Evolutionary conservation across 2,888 invertebrate species (phyloP), one percentile per base, ranked within the genome.

Genomic region (Helobdella robusta): DNA sequence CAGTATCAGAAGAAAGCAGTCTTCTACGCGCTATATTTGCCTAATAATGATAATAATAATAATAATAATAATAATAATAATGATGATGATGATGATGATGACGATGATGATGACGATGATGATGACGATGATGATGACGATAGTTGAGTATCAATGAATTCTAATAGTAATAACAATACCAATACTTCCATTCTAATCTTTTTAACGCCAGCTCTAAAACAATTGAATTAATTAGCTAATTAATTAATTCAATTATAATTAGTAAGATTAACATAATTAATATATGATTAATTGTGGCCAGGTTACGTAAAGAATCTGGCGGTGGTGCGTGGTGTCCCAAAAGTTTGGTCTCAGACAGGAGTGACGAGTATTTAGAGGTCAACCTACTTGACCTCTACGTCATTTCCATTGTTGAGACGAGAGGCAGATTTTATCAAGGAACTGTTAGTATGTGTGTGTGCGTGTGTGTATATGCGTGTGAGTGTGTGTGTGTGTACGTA

Each of bases 271-370:
- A n/a, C n/a, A n/a, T n/a, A n/a, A n/a, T n/a, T n/a, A n/a, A n/a
- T n/a, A n/a, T 52, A 23, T 20, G 8, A 20, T 52, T 52, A 15
- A 11, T 20, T 20, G 20, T 20, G n/a, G 8, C 5, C 54, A 63
- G 63, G 30, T 23, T 46, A 23, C 44, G 63, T 23, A 15, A 35
- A 25, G 63, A 63, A 23, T 11, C 52, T 1, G 54, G 63, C 11
- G 63, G 63, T 8, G 63, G 63, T 15, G 63, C 63, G 18, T 63
- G 63, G 63, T 63, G 63, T 52, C 63, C 63, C n/a, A 50, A 52
- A 30, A 63, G n/a, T 23, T 20, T 28, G 1, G 28, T 63, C 15
- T 23, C 56, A 1, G n/a, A n/a, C 1, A 46, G 44, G 8, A 46
- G 40, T 1, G 20, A n/a, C n/a, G 60, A 60, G 60, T 60, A 40